phyloP scores from a whole-genome alignment of 2,797 vertebrate species.

The Tadarida brasiliensis region DNA sequence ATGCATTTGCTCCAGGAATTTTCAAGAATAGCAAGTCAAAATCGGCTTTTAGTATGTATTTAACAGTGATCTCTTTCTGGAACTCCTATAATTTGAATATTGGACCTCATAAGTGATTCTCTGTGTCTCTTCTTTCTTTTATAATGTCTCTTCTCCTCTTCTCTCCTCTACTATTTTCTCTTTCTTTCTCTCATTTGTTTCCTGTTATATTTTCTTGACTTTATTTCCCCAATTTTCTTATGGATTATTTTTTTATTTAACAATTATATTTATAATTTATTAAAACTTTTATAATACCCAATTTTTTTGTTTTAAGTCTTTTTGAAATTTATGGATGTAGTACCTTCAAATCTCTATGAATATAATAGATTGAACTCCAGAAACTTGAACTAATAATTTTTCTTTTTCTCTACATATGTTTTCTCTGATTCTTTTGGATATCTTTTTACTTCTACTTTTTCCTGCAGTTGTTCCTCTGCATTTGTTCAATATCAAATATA shows the following conservation, averaged over 20 bases:
- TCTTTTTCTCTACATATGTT: not conserved
- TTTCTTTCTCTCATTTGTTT: not conserved
- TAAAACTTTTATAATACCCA: not conserved
- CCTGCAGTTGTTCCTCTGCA: not conserved
- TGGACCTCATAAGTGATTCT: not conserved
- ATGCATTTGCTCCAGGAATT: not conserved
- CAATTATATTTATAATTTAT: not conserved
- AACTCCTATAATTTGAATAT: not conserved
- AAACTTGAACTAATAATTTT: not conserved
- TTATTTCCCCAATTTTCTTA: not conserved
- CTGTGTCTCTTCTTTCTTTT: not conserved
- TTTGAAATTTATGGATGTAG: not conserved
- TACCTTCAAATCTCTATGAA: not conserved
- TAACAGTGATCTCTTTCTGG: not conserved
- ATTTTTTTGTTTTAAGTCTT: not conserved
- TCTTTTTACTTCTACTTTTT: not conserved
- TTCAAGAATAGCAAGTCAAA: not conserved
- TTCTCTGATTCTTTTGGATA: not conserved
- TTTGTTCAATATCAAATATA: not conserved
- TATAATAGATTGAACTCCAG: not conserved
- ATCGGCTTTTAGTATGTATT: not conserved
- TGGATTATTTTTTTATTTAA: not conserved
- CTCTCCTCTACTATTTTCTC: not conserved
- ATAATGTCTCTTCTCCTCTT: not conserved
- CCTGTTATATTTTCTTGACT: not conserved